These are phyloP conservation scores for Pangasius djambal DNA, from an alignment of 2,797 vertebrate species.

Conservation along the genomic window DNA sequence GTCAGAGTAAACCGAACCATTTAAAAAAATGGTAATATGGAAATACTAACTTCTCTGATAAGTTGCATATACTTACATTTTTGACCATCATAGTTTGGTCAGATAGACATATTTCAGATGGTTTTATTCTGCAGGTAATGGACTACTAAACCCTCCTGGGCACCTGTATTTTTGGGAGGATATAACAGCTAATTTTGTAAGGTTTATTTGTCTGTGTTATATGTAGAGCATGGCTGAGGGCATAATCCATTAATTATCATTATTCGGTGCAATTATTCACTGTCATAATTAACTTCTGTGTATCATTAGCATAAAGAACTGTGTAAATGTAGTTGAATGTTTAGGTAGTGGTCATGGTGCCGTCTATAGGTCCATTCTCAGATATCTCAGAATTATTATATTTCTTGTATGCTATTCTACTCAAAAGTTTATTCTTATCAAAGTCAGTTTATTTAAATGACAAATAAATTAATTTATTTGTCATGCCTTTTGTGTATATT, in stretches of 20 bases:
- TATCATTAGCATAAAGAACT: background rate
- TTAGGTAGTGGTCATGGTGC: background rate
- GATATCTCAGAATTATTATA: background rate
- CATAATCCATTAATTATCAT: background rate
- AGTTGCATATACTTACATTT: background rate
- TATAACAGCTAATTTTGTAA: background rate
- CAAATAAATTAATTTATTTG: background rate
- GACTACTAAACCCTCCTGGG: background rate
- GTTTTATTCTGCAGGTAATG: background rate
- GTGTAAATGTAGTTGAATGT: background rate
- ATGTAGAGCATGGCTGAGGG: background rate
- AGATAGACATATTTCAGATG: background rate
- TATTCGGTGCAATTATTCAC: background rate
- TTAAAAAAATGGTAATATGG: background rate
- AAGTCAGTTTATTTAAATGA: background rate
- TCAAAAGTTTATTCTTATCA: background rate
- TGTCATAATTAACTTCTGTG: background rate
- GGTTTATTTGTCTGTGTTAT: background rate
- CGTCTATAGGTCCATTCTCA: background rate
- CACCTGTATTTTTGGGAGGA: background rate
- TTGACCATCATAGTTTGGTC: background rate
- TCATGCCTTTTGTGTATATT: background rate
- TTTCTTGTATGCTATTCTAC: background rate
- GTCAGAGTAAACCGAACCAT: background rate
- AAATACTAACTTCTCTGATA: background rate